A percentile compares a stretch with the other conserved stretches of the same genome.
phyloP scores from a whole-genome alignment of 2,113 vertebrate genomes.

The Percopsis transmontana region DNA sequence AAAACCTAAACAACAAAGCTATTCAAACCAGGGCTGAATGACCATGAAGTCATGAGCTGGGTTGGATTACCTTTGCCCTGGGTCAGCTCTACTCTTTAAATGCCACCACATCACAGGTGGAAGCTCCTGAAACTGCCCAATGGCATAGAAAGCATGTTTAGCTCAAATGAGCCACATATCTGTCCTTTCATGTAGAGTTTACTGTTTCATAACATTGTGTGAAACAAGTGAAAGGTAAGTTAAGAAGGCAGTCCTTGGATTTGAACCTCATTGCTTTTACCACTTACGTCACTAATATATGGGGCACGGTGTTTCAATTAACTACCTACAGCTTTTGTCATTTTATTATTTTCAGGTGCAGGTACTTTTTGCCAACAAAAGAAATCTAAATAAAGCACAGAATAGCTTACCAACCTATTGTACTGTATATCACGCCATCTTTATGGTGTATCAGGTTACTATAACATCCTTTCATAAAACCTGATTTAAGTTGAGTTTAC shows the following conservation, averaged over 20 bases:
- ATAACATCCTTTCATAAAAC: background rate
- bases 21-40: constrained; percentile 54
- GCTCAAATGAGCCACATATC: background rate
- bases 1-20: constrained; percentile 53
- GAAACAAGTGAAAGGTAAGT: background rate
- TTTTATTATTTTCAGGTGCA: background rate
- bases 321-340: background rate
- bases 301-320: background rate
- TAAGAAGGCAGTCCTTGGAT: background rate
- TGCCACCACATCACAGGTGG: constrained; percentile 7
- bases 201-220: background rate
- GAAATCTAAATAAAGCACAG: background rate
- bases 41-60: constrained; percentile 50
- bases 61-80: constrained; percentile 56
- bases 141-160: constrained; percentile 2
- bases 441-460: background rate
- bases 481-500: background rate
- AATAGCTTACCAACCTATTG: background rate
- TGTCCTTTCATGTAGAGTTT: background rate
- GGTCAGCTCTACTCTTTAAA: constrained; percentile 45
- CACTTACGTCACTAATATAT: background rate
- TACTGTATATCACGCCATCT: background rate
- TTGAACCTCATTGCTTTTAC: background rate
- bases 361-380: background rate
- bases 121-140: constrained; percentile 30